Percentiles rank a stretch among this genome's conserved stretches.
phyloP scores from a whole-genome alignment of 2,113 vertebrate genomes.

The Brevimyrus niger region DNA sequence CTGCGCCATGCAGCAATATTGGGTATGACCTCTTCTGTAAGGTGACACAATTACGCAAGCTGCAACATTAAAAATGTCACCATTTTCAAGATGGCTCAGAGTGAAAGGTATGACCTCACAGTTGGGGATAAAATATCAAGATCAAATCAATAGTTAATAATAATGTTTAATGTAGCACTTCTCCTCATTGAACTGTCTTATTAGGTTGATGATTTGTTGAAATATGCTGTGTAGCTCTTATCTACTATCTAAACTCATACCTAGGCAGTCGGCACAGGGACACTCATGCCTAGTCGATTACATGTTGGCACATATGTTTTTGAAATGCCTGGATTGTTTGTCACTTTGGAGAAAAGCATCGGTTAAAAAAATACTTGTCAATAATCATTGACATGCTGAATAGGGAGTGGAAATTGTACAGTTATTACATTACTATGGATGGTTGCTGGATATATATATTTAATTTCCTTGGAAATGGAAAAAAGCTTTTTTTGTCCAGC shows the following conservation, averaged over 20 bases:
- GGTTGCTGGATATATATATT: not conserved
- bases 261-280: not conserved
- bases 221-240: not conserved
- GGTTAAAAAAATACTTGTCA: not conserved
- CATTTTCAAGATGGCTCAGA: not conserved
- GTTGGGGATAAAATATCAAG: not conserved
- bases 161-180: not conserved
- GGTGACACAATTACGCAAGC: not conserved
- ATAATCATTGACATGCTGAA: not conserved
- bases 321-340: not conserved
- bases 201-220: not conserved
- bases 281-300: not conserved
- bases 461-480: not conserved
- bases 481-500: not conserved
- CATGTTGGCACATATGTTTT: not conserved
- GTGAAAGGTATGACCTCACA: not conserved
- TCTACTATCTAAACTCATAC: not conserved
- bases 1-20: not conserved
- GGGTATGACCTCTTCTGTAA: not conserved
- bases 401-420: not conserved
- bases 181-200: not conserved
- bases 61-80: not conserved
- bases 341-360: not conserved
- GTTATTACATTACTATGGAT: not conserved
- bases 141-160: not conserved